Evolutionary conservation across 1,140 invertebrate genomes (phyloP), one percentile per base, ranked within the genome.

Genomic region (Heliconius hermathena): DNA sequence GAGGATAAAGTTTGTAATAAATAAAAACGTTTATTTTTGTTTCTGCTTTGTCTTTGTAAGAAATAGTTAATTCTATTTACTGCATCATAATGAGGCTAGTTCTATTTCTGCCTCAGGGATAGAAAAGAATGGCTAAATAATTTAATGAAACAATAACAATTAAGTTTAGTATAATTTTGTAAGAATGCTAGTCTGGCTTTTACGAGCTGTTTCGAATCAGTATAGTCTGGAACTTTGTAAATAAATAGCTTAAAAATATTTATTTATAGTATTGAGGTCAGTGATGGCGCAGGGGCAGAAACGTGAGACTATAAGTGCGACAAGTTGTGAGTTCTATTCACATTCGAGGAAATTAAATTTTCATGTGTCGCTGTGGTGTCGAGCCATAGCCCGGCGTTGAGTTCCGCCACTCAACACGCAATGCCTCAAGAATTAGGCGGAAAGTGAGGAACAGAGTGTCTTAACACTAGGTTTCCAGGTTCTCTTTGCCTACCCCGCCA

Each of bases 31-130:
- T 66, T 66, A 26, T 26, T 66, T 66, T 66, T 66, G n/a, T 26
- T 66, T 57, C n/a, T 29, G 22, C 60, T 66, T 66, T 66, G 60
- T 22, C 60, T 66, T 66, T 66, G 60, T 66, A 66, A 29, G 22
- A 66, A 26, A n/a, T 26, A 66, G 60, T 66, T 66, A 16, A 66
- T 66, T 66, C 60, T 66, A 66, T 29, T 66, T 66, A 26, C 60
- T 66, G 60, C 22, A 26, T 66, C 60, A 29, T 66, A 66, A 66
- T 66, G 22, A 66, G 60, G 11, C 60, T 29, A 66, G 60, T 66
- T 66, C 22, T 66, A 66, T 22, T 16, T 46, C 41, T 16, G 3
- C 41, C 22, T 66, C 22, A 16, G 8, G 26, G 9, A 29, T 66
- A 26, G 60, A n/a, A 66, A 66, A 66, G 3, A 26, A 6, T 57